These are phyloP conservation scores for Phoxinus phoxinus DNA, from an alignment of 2,113 vertebrate genomes.

Conservation along the genomic window DNA sequence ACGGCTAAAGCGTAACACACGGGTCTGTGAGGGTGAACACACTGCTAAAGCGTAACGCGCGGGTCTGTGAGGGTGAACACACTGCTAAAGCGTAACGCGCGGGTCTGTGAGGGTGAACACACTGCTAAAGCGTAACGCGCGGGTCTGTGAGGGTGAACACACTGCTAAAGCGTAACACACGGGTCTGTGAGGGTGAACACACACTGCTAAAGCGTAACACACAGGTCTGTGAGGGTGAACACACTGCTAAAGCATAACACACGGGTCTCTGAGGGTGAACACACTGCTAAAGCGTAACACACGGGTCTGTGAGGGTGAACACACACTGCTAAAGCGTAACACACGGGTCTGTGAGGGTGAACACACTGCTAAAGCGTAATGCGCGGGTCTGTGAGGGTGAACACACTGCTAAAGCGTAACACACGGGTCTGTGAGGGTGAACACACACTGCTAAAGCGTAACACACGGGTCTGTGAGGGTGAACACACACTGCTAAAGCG, in stretches of 20 bases:
- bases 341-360: background rate
- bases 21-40: background rate
- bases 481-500: background rate
- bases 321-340: background rate
- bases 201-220: background rate
- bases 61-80: too few species aligned
- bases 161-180: too few species aligned
- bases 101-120: background rate
- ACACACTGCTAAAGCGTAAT: too few species aligned
- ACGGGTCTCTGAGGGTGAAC: too few species aligned
- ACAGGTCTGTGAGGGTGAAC: background rate
- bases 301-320: too few species aligned
- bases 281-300: too few species aligned
- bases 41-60: too few species aligned
- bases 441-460: too few species aligned
- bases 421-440: background rate
- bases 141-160: background rate
- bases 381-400: too few species aligned
- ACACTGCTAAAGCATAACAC: too few species aligned
- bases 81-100: too few species aligned
- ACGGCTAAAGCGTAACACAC: background rate
- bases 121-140: background rate
- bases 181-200: background rate
- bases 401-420: background rate
- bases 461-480: too few species aligned